Base-by-base conservation (phyloP, 2,888 invertebrate species). In the Eustalomyia histrio region DNA sequence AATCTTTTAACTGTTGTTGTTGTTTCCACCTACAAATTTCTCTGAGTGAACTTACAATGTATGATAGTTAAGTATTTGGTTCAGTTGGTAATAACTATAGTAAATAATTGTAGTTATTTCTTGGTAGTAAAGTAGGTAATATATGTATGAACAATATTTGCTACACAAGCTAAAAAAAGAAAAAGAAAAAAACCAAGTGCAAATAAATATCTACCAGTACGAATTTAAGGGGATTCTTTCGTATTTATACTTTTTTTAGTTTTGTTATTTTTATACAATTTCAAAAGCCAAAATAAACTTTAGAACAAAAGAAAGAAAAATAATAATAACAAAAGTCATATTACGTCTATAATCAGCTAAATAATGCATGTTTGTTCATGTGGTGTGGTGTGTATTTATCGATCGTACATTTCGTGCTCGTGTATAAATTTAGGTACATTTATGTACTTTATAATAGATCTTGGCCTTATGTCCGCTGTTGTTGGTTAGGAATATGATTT, bases 391-490 rank as follows among this genome's bases (percentile, higher is more conserved):
- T 39, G 10, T 14, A 39, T 39, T 3, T 35, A 10, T 3, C 8
- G 1, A 24, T 2, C 1, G 12, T 39, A 39, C 39, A 29, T 29
- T 29, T 29, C 3, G 29, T 29, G 7, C 6, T 29, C 29, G 29
- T 29, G 7, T 6, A 4, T 12, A 12, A 12, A 39, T 8, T 39
- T 39, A 39, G 14, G 14, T 12, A 39, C 39, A 12, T 39, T 39
- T 39, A 39, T 47, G n/a, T 47, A n/a, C n/a, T 47, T 47, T 47
- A n/a, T n/a, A n/a, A n/a, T 47, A n/a, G 43, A 47, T 47, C 43
- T 47, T 47, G 43, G 43, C 43, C 43, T 47, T 47, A 47, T 6
- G 43, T 47, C 43, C n/a, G n/a, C 43, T 47, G n/a, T 47, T 14
- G 43, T n/a, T 47, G n/a, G 43, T n/a, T n/a, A n/a, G 12, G 10